phyloP scores from a whole-genome alignment of 37 sponge, comb jelly and placozoan species.

The Mnemiopsis leidyi region DNA sequence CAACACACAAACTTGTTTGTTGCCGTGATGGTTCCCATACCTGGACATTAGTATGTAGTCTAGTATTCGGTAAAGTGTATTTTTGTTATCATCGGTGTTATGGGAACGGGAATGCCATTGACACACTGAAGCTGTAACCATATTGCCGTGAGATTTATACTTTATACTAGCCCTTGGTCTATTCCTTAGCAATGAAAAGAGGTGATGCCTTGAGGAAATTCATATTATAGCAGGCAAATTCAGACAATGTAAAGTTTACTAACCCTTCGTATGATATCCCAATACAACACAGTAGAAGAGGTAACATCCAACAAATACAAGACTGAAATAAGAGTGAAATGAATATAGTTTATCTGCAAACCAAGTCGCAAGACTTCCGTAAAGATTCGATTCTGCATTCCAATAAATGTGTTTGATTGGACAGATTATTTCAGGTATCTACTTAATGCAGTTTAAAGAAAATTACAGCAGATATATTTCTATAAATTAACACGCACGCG shows the following conservation, averaged over 20 bases:
- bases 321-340: neutral
- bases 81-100: neutral
- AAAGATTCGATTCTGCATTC: neutral
- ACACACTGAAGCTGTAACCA: too few species aligned
- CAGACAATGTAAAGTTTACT: too few species aligned
- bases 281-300: conserved; percentile 12
- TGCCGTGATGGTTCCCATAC: neutral
- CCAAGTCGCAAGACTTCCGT: too few species aligned
- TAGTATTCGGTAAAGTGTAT: neutral
- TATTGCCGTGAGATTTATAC: too few species aligned
- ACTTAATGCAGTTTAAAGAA: neutral
- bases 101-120: too few species aligned
- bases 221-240: too few species aligned
- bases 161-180: too few species aligned
- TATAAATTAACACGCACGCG: neutral
- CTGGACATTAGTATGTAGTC: neutral
- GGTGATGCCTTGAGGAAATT: neutral
- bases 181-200: too few species aligned
- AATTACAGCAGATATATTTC: neutral
- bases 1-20: conserved; percentile 31
- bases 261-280: neutral
- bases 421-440: too few species aligned
- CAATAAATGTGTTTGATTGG: too few species aligned
- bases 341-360: neutral
- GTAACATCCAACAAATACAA: neutral